These are phyloP conservation scores for Lithodes maja DNA, from an alignment of 2,888 invertebrate genomes.

Conservation along the genomic window DNA sequence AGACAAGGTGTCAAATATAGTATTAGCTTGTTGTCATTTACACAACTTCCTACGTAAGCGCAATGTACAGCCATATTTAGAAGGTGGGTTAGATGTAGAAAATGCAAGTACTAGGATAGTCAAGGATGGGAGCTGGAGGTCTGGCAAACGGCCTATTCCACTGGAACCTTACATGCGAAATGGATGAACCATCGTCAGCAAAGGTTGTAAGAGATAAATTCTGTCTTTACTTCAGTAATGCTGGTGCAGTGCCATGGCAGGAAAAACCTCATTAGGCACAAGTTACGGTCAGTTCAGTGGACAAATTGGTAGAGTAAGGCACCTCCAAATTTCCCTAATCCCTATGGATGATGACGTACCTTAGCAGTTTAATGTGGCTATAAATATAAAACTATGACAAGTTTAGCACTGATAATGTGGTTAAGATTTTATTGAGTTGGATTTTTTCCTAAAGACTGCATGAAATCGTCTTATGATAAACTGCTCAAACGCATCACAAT, in stretches of 20 bases:
- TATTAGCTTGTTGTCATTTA: conserved; percentile 24
- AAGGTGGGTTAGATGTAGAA: conserved; percentile 1
- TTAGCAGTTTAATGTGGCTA: too few species aligned
- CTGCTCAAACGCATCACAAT: too few species aligned
- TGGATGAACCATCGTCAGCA: neutral
- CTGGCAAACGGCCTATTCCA: conserved; percentile 28
- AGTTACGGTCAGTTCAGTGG: too few species aligned
- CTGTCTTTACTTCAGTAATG: conserved; percentile 17
- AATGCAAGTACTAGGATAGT: neutral
- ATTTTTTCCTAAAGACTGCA: too few species aligned
- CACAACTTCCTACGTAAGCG: conserved; percentile 17
- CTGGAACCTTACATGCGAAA: neutral
- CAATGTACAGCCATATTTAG: conserved; percentile 21
- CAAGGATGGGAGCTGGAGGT: conserved; percentile 20
- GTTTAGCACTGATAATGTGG: too few species aligned
- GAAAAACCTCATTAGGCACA: neutral
- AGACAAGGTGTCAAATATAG: conserved; percentile 28
- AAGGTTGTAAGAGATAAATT: neutral
- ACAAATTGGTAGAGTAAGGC: too few species aligned
- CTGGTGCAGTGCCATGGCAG: neutral
- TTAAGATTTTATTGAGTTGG: too few species aligned
- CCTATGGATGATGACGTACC: too few species aligned
- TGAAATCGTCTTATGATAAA: too few species aligned
- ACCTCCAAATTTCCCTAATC: too few species aligned
- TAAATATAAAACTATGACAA: too few species aligned